phyloP scores from a whole-genome alignment of 1,140 invertebrate species.

The Lordiphosa clarofinis region DNA sequence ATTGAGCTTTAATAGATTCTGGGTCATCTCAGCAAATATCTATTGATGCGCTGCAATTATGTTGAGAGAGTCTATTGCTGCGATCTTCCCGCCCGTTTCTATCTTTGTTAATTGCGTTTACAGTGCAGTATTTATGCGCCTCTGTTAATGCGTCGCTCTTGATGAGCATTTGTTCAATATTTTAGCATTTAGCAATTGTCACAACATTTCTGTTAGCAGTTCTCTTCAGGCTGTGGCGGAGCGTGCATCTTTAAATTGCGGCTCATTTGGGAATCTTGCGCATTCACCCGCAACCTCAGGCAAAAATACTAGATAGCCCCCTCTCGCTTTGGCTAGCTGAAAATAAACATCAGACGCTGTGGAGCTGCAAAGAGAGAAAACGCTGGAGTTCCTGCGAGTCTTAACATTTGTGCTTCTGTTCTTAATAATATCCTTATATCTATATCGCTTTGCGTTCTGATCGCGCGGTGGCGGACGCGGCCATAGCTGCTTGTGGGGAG shows the following conservation, averaged over 20 bases:
- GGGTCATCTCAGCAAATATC: too few relatives aligned
- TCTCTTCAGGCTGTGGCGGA: constrained; percentile 37
- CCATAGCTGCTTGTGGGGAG: constrained; percentile 6
- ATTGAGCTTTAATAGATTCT: neutral
- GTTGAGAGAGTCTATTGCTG: too few relatives aligned
- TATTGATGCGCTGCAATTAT: too few relatives aligned
- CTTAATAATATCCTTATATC: constrained; percentile 72
- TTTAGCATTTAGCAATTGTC: constrained; percentile 36
- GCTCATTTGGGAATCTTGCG: neutral
- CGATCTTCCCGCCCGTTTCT: too few relatives aligned
- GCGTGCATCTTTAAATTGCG: constrained; percentile 32
- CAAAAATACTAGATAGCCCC: constrained; percentile 9
- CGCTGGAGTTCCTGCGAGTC: constrained; percentile 75
- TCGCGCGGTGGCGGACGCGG: constrained; percentile 1
- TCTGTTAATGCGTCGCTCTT: constrained; percentile 3
- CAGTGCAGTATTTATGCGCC: constrained; percentile 1
- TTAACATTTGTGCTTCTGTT: constrained; percentile 74
- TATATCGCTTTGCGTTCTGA: constrained; percentile 76
- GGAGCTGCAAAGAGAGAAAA: constrained; percentile 79
- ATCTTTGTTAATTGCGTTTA: too few relatives aligned
- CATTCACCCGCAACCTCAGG: too few relatives aligned
- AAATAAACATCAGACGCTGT: constrained; percentile 65
- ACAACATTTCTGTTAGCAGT: constrained; percentile 38
- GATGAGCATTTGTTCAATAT: constrained; percentile 3
- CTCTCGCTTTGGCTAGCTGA: constrained; percentile 47